A percentile compares a stretch with the other conserved stretches of the same genome.
These are phyloP conservation scores for Campoletis raptor DNA, from an alignment of 2,888 invertebrate species.

Conservation along the genomic window DNA sequence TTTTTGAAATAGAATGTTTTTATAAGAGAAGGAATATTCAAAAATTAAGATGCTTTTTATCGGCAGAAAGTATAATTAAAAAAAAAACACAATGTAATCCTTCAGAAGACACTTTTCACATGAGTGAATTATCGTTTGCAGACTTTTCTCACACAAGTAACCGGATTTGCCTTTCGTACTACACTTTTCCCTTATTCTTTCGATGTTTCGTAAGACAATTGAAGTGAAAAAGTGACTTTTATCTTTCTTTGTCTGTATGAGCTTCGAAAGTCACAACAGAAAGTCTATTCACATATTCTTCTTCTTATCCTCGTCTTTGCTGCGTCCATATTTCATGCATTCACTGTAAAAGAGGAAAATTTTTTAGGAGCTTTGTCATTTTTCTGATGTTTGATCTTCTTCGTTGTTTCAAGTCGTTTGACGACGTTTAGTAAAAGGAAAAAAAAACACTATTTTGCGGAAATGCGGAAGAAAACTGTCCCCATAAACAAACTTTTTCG, in stretches of 20 bases:
- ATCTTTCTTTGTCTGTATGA: constrained; percentile 31
- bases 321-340: neutral
- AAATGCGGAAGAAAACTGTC: too few species aligned
- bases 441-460: neutral
- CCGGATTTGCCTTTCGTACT: neutral
- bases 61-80: neutral
- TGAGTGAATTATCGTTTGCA: constrained; percentile 30
- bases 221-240: neutral
- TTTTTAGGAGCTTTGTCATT: neutral
- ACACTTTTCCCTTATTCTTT: neutral
- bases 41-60: neutral
- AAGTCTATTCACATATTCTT: neutral
- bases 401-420: neutral
- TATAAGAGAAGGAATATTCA: neutral
- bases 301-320: neutral
- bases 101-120: neutral
- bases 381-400: neutral
- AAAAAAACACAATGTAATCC: neutral
- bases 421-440: neutral
- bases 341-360: neutral
- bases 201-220: neutral
- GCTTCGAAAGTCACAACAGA: constrained; percentile 13
- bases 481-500: neutral
- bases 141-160: neutral
- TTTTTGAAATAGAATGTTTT: neutral